Evolutionary conservation across 2,113 vertebrate genomes (phyloP).

Genomic region (Neolamprologus caudopunctatus): DNA sequence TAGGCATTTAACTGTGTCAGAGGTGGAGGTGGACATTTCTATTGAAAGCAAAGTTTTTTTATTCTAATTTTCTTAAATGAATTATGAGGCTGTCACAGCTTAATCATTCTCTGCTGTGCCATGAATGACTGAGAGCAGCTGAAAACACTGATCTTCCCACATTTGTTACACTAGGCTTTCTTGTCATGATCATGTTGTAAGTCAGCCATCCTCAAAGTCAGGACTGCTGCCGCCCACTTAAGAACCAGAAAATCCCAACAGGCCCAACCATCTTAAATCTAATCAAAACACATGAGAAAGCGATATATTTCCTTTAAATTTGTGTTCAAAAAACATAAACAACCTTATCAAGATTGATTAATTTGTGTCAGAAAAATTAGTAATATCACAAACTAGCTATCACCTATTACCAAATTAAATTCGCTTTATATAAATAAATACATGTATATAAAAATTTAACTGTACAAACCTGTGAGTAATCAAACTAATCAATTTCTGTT

Average conservation of each 20-base stretch:
- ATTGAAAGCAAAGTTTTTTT: neutral
- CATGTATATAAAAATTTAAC: neutral
- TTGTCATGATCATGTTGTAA: neutral
- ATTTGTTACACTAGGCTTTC: neutral
- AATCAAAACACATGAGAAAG: neutral
- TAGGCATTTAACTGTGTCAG: neutral
- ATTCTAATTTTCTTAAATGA: neutral
- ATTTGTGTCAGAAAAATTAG: neutral
- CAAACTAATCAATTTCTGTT: neutral
- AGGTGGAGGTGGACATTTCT: neutral
- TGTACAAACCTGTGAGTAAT: neutral
- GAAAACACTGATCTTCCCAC: neutral
- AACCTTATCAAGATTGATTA: rapidly evolving
- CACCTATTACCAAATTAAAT: neutral
- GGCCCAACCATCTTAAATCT: neutral
- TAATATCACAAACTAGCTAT: neutral
- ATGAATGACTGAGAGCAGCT: neutral
- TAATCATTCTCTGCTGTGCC: neutral
- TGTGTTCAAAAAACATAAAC: neutral
- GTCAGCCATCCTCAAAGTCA: neutral
- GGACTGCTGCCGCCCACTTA: neutral
- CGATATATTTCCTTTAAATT: neutral
- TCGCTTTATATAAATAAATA: neutral
- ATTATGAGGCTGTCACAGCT: neutral
- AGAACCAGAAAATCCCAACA: neutral